Evolutionary conservation across 2,113 vertebrate genomes (phyloP).

Genomic region (Eulemur macaco): DNA sequence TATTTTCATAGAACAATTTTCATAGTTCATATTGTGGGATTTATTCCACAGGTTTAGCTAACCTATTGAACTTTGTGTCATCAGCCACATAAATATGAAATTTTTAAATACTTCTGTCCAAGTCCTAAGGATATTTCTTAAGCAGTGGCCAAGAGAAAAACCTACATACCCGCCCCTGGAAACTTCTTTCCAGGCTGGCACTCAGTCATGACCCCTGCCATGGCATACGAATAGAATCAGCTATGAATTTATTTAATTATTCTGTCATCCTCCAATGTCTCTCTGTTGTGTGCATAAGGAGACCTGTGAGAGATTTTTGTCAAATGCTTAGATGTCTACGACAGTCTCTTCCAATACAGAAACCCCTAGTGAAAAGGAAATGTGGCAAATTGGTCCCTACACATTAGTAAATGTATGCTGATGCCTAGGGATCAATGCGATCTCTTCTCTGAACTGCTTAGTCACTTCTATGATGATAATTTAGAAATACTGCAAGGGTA

Average conservation of each 20-base stretch:
- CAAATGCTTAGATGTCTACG: background rate
- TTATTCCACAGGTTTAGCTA: constrained; percentile 16
- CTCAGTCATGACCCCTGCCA: background rate
- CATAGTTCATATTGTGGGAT: background rate
- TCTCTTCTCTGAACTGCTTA: background rate
- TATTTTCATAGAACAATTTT: background rate
- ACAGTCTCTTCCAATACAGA: background rate
- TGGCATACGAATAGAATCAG: background rate
- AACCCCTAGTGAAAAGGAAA: background rate
- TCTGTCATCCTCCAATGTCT: background rate
- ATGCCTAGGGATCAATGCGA: background rate
- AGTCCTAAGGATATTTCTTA: background rate
- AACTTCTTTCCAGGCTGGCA: background rate
- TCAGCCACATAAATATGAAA: background rate
- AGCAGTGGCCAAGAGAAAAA: background rate
- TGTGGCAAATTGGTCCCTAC: background rate
- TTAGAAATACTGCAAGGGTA: background rate
- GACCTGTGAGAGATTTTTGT: background rate
- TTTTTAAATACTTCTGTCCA: background rate
- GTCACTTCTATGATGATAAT: background rate
- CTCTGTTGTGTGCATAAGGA: background rate
- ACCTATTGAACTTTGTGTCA: background rate
- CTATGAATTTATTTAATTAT: background rate
- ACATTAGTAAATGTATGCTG: background rate
- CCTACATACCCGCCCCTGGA: background rate